Base-by-base conservation (phyloP, 1,140 invertebrate species). In the Drosophila punjabiensis region DNA sequence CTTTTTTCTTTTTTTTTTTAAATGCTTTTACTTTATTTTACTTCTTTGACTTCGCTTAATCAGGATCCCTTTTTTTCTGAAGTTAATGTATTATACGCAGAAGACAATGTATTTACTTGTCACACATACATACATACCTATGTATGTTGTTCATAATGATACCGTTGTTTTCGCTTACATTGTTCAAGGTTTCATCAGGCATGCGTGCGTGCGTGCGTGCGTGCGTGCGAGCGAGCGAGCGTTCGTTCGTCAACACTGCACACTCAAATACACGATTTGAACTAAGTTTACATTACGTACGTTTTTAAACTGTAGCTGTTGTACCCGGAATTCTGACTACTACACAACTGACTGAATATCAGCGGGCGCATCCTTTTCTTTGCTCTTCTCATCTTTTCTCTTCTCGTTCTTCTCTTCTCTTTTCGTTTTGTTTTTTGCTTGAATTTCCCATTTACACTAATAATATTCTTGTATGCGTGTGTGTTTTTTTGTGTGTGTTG, bases 21-120 rank as follows among this genome's bases (percentile, higher is more conserved):
- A 88, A 88, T 88, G 85, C 85, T 90, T 89, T 79, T 79, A 89
- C 77, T 89, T 90, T 88, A 85, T 88, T 88, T 90, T 79, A 84
- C 78, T 85, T 85, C 77, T 84, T 83, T 68, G 24, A 81, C 77
- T 84, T 83, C 64, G 24, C 62, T 88, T 71, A 78, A 75, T 79
- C 83, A 85, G 76, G 69, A 89, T 76, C 69, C 82, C 79, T 61
- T 65, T 75, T 70, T 56, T 37, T 56, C 50, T 80, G 73, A 76
- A 64, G 55, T 73, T 74, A 41, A 61, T 73, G 64, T 66, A 66
- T 73, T 73, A 74, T 73, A 61, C 69, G 70, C 68, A 73, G 71
- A 74, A 73, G 69, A 74, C 58, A 73, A 61, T 61, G 68, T 74
- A 70, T 58, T 74, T 73, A 60, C 47, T 47, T 81, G 60, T 76